Base-by-base conservation (phyloP, 2,797 vertebrate genomes). In the Menidia menidia region DNA sequence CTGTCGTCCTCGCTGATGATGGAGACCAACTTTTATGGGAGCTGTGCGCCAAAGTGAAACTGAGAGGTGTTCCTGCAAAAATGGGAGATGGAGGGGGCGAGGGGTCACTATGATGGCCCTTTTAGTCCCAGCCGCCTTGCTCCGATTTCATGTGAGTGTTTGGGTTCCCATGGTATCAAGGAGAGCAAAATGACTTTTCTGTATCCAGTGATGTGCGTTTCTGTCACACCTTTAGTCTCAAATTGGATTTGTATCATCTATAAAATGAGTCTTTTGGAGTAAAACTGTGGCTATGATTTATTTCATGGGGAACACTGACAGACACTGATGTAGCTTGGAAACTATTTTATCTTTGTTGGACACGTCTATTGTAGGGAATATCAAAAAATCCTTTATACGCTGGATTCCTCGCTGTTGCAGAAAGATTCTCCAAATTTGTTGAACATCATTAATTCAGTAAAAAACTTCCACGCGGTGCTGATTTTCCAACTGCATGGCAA, bases 1-100 rank as follows among this genome's bases (percentile, higher is more conserved):
- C 87, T 87, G 92, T 87, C 87, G 75, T 87, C 82, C 81, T 85
- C 61, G 79, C 82, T 83, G 77, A 87, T 91, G 88, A 91, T 88
- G 75, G 78, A 87, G 87, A 67, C 81, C 67, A 81, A 83, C 77
- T 90, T 91, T 90, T 81, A 90, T 86, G 71, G 72, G 75, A 83
- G 81, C 74, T 79, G 77, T 35, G 58, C 67, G 90, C 73, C 86
- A 25, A 80, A 87, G 82, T 87, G 86, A 90, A 90, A 90, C 82
- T 66, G 83, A 92, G 80, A 88, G 89, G 83, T 85, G 80, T 84
- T 87, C 55, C 73, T 68, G 76, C 63, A 82, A 60, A 60, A 89
- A 84, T 80, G 75, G 81, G 68, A 87, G 73, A 87, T 35, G 58
- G 82, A 75, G 64, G 58, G 77, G 51, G 52, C 8, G 59, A n/a